phyloP scores from a whole-genome alignment of 2,888 invertebrate genomes.

The Phytoseiulus persimilis region DNA sequence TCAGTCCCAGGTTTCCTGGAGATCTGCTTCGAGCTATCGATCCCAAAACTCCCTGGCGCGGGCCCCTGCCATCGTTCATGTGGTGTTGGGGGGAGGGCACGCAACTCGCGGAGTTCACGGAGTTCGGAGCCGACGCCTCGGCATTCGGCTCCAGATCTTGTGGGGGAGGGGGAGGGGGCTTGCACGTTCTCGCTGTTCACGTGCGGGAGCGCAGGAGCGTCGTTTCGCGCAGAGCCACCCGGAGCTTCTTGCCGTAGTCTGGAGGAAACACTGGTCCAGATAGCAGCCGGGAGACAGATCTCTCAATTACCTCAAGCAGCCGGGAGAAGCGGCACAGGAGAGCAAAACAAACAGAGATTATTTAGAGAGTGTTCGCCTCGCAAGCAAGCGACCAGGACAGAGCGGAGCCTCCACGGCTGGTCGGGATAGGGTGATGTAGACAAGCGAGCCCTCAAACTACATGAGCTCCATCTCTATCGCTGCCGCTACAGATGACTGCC shows the following conservation, averaged over 20 bases:
- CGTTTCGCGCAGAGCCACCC: not conserved
- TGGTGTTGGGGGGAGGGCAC: too few relatives aligned
- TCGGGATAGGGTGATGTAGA: not conserved
- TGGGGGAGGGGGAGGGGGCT: too few relatives aligned
- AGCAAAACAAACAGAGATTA: constrained; percentile 5
- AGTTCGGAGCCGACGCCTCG: too few relatives aligned
- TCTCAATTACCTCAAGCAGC: not conserved
- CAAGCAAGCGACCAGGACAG: not conserved
- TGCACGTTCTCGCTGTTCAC: too few relatives aligned
- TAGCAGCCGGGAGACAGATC: not conserved
- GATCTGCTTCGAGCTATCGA: too few relatives aligned
- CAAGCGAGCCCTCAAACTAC: not conserved
- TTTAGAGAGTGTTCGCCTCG: not conserved
- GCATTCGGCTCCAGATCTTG: too few relatives aligned
- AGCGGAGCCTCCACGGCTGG: not conserved
- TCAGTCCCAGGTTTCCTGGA: too few relatives aligned
- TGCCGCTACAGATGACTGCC: not conserved
- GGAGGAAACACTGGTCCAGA: not conserved
- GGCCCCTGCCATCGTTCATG: too few relatives aligned
- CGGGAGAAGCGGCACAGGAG: not conserved
- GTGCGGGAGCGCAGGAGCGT: not conserved
- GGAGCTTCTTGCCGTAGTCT: not conserved
- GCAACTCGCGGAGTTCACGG: too few relatives aligned
- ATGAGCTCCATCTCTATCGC: not conserved
- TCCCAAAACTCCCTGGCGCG: too few relatives aligned